These are phyloP conservation scores for Oreortyx pictus DNA, from an alignment of 2,797 vertebrate species.

Conservation along the genomic window DNA sequence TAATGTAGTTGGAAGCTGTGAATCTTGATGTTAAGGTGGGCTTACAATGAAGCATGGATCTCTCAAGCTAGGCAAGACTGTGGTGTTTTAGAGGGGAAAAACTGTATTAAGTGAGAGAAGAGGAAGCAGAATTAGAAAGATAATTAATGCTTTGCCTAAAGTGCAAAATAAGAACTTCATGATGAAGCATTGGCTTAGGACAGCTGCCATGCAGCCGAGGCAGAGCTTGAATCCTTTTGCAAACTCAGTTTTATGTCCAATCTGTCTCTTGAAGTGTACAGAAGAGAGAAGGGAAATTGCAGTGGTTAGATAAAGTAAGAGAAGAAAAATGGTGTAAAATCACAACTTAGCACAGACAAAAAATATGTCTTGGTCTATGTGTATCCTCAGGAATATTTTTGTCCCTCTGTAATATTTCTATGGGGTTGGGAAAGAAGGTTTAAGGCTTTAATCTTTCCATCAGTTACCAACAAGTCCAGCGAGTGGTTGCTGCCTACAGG, in stretches of 20 bases:
- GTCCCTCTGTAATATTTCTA: background rate
- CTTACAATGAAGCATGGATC: background rate
- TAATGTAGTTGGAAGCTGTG: constrained; percentile 18
- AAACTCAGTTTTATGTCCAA: background rate
- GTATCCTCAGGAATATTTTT: background rate
- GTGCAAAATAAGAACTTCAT: constrained; percentile 46
- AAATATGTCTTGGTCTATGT: background rate
- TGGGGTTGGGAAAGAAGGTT: background rate
- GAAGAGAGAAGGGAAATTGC: constrained; percentile 6
- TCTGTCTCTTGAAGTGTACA: constrained; percentile 24
- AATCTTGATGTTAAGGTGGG: constrained; percentile 41
- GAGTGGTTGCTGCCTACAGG: background rate
- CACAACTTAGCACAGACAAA: background rate
- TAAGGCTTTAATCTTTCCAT: background rate
- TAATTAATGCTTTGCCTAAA: constrained; percentile 30
- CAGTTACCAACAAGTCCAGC: background rate
- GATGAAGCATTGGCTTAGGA: constrained; percentile 9
- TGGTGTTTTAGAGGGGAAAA: background rate
- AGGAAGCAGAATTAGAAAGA: background rate
- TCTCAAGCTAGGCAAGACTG: background rate
- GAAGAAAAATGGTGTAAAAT: background rate
- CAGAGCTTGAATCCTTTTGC: constrained; percentile 22
- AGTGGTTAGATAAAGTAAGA: background rate
- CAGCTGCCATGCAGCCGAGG: constrained; percentile 11
- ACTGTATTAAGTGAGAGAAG: background rate